Evolutionary conservation across 2,888 invertebrate species (phyloP), one percentile per base, ranked within the genome.

Genomic region (Aphodius granarius): DNA sequence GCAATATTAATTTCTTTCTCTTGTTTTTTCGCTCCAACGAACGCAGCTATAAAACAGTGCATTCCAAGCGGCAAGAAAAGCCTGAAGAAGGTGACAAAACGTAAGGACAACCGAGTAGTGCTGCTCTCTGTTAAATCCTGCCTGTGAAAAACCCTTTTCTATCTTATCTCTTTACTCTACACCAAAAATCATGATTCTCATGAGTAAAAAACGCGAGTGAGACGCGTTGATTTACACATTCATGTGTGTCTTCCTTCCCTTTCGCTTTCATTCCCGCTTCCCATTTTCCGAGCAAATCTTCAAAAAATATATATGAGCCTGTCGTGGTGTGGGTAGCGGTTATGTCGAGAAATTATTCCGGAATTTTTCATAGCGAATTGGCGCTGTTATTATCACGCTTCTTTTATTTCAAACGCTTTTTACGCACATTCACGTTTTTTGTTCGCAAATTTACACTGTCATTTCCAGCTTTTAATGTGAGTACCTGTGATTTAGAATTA

Each of bases 21-120:
- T 63, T 66, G 66, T 76, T 76, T 77, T 73, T 77, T 71, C 76
- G 73, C 72, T 75, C 63, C 77, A 63, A 68, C 22, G 20, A 72
- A 64, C 73, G 76, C 77, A 75, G 77, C 77, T 72, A 74, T 73
- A 77, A 74, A 73, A 63, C 23, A 72, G 74, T 74, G 70, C 77
- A 77, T 70, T 70, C 73, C 70, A 77, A 77, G 74, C 77, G 77
- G 16, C 74, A 77, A 72, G 77, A 77, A 68, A 74, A 74, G 68
- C 64, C 72, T 73, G 74, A 77, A 72, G 75, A 74, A 43, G 68
- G 63, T 73, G 77, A 77, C 21, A 75, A 77, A 77, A 73, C 75
- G 77, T 77, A 77, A 77, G 77, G 73, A 75, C 62, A 73, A 66
- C 19, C 21, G 20, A 68, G 68, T 68, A n/a, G 20, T 66, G 15